A percentile compares a stretch with the other conserved stretches of the same genome.
phyloP scores from a whole-genome alignment of 2,888 invertebrate genomes.

The Orchesellides sinensis region DNA sequence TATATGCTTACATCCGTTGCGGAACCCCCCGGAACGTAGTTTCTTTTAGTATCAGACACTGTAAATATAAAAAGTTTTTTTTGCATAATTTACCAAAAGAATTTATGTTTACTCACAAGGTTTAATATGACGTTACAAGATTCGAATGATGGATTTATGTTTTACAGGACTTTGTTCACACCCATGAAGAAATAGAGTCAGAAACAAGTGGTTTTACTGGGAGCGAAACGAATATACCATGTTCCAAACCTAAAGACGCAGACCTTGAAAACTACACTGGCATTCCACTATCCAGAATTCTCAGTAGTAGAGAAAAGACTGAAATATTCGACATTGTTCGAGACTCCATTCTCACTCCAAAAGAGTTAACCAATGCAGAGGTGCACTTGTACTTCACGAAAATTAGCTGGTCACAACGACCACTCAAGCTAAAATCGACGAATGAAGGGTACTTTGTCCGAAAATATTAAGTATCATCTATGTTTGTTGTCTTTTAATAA shows the following conservation, averaged over 20 bases:
- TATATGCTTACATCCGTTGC: too few relatives aligned
- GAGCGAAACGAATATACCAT: slow-evolving; percentile 22
- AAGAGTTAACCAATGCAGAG: slow-evolving; percentile 36
- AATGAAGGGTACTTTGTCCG: slow-evolving; percentile 31
- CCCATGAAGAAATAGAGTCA: slow-evolving; percentile 17
- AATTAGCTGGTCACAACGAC: slow-evolving; percentile 37
- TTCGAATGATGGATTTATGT: too few relatives aligned
- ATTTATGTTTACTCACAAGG: too few relatives aligned
- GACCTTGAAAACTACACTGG: slow-evolving; percentile 43
- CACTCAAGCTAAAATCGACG: slow-evolving; percentile 5
- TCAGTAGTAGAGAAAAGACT: slow-evolving; percentile 25
- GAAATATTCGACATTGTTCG: slow-evolving; percentile 47
- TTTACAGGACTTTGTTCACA: slow-evolving; percentile 47
- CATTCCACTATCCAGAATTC: slow-evolving; percentile 1
- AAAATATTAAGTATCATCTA: not conserved
- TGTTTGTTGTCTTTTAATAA: not conserved
- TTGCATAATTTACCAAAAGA: not conserved
- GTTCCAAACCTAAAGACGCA: slow-evolving; percentile 9
- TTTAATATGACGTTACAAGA: too few relatives aligned
- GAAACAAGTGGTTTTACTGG: slow-evolving; percentile 25
- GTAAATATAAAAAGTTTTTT: too few relatives aligned
- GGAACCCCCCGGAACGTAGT: too few relatives aligned
- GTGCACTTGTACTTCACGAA: slow-evolving; percentile 35
- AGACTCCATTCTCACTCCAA: slow-evolving; percentile 40
- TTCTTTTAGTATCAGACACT: too few relatives aligned